Conservation (phyloP, 2,888 invertebrate species). For the Hypolimnas misippus region DNA sequence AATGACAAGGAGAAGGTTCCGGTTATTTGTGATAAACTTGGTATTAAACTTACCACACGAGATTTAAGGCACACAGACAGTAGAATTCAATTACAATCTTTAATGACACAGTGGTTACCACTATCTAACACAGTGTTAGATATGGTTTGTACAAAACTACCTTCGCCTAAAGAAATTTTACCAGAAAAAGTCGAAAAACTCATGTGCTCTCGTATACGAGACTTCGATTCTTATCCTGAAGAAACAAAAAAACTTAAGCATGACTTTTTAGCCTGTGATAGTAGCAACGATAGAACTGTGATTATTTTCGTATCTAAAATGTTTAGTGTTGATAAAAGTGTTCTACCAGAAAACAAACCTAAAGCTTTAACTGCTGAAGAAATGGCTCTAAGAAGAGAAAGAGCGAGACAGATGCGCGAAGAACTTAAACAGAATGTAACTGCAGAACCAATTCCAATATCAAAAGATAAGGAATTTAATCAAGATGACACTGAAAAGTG, state of each 20-base stretch:
- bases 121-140: conserved; percentile 91
- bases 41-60: conserved; percentile 88
- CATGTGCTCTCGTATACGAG: conserved; percentile 88
- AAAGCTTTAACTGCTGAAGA: conserved; percentile 91
- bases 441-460: conserved; percentile 46
- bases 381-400: conserved; percentile 86
- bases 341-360: conserved; percentile 91
- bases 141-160: conserved; percentile 92
- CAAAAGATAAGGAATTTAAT: conserved; percentile 49
- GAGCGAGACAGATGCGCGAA: conserved; percentile 86
- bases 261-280: conserved; percentile 88
- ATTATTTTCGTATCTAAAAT: conserved; percentile 95
- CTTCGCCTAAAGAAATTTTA: conserved; percentile 90
- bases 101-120: conserved; percentile 96
- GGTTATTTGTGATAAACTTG: conserved; percentile 89
- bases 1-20: conserved; percentile 90
- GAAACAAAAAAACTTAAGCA: conserved; percentile 89
- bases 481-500: conserved; percentile 54
- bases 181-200: conserved; percentile 92
- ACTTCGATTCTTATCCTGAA: conserved; percentile 86
- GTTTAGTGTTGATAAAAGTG: conserved; percentile 90
- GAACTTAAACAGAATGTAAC: conserved; percentile 73
- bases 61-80: conserved; percentile 92
- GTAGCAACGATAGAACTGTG: conserved; percentile 85
- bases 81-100: conserved; percentile 90